These are phyloP conservation scores for Athripsodes cinereus DNA, from an alignment of 2,888 invertebrate species.

Conservation along the genomic window DNA sequence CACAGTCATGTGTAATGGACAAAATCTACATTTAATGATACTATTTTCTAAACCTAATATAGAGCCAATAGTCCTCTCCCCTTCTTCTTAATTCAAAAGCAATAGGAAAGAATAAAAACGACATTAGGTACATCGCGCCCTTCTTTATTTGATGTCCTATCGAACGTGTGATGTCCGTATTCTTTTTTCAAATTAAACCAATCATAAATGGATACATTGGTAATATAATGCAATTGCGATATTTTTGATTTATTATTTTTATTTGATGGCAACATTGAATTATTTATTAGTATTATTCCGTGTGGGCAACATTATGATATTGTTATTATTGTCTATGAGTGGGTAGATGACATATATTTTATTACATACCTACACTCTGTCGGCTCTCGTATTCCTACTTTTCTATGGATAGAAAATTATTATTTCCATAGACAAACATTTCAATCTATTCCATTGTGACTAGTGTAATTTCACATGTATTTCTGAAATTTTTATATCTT, in stretches of 20 bases:
- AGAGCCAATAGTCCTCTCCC: too few species aligned
- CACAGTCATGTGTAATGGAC: constrained; percentile 5
- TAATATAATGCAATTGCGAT: neutral
- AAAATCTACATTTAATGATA: constrained; percentile 28
- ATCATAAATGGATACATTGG: too few species aligned
- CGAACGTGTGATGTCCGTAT: neutral
- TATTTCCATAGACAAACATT: neutral
- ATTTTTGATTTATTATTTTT: neutral
- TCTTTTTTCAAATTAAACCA: neutral
- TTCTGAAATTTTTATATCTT: too few species aligned
- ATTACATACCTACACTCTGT: neutral
- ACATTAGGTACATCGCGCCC: neutral
- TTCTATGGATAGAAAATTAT: neutral
- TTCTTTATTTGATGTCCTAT: neutral
- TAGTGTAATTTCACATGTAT: too few species aligned
- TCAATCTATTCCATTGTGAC: neutral
- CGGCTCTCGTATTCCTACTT: too few species aligned
- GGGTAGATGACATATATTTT: neutral
- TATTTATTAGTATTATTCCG: neutral
- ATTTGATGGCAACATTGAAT: neutral
- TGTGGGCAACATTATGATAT: neutral
- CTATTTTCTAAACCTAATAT: too few species aligned
- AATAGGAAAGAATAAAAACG: neutral
- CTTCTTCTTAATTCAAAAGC: too few species aligned
- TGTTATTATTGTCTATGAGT: neutral